Evolutionary conservation across 2,797 vertebrate genomes (phyloP).

Genomic region (Poecilia velifera): DNA sequence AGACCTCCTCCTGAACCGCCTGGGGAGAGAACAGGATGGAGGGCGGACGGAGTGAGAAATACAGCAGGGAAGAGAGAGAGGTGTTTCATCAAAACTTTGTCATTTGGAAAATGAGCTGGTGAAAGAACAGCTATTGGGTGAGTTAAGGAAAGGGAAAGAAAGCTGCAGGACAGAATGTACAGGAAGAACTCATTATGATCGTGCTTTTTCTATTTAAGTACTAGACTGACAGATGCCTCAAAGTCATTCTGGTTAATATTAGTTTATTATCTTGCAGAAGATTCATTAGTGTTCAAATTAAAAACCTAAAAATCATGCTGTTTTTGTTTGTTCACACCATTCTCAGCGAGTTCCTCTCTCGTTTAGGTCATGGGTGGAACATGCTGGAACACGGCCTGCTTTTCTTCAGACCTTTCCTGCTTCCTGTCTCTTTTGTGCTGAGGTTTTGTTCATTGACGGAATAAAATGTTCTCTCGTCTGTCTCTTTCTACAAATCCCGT

Average conservation of each 20-base stretch:
- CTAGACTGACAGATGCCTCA: constrained; percentile 1
- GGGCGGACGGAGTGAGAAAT: constrained; percentile 35
- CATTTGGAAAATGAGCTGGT: constrained; percentile 29
- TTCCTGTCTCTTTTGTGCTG: constrained; percentile 24
- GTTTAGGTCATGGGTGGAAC: constrained; percentile 21
- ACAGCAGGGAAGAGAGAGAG: constrained; percentile 17
- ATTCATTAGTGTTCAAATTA: neutral
- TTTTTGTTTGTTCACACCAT: neutral
- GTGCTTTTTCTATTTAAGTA: neutral
- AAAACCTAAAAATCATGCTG: neutral
- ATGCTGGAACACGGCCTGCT: constrained; percentile 28
- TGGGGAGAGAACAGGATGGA: constrained; percentile 60
- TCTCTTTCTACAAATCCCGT: constrained; percentile 19
- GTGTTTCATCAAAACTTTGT: constrained; percentile 38
- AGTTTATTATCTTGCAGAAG: neutral
- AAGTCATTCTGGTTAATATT: neutral
- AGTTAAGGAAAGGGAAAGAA: constrained; percentile 20
- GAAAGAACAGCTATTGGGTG: constrained; percentile 37
- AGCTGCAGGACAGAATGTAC: neutral
- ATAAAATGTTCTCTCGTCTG: constrained; percentile 38
- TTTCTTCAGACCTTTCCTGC: constrained; percentile 19
- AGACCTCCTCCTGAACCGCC: constrained; percentile 94
- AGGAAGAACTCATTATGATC: neutral
- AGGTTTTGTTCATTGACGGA: constrained; percentile 37
- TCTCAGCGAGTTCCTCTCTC: neutral